These are phyloP conservation scores for Bombus impatiens DNA, from an alignment of 1,140 invertebrate species.

Conservation along the genomic window DNA sequence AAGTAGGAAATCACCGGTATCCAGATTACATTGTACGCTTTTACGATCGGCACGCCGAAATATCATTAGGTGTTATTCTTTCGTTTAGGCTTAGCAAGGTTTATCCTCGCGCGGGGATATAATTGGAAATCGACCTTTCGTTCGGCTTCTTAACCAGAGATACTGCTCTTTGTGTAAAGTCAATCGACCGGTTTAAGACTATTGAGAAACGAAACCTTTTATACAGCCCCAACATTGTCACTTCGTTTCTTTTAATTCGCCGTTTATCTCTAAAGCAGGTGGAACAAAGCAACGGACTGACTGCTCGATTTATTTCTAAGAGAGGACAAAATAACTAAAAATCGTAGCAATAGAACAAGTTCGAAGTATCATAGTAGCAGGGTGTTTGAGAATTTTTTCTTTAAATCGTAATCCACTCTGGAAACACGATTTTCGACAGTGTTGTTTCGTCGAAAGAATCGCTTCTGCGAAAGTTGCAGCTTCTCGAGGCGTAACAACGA, in stretches of 20 bases:
- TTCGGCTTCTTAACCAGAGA: not conserved
- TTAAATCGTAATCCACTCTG: not conserved
- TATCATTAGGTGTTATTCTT: conserved; percentile 10
- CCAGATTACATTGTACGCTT: conserved; percentile 36
- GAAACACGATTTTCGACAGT: not conserved
- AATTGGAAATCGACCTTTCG: conserved; percentile 9
- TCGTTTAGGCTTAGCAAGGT: not conserved
- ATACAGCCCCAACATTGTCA: not conserved
- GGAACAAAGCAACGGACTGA: not conserved
- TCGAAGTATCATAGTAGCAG: not conserved
- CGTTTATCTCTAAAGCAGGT: not conserved
- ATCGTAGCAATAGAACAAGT: not conserved
- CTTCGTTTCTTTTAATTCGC: not conserved
- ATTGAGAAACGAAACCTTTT: not conserved
- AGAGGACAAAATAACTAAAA: not conserved
- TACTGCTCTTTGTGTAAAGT: not conserved
- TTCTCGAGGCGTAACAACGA: conserved; percentile 24
- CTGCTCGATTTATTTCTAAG: not conserved
- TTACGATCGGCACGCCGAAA: conserved; percentile 15
- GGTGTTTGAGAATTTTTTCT: not conserved
- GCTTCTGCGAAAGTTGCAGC: conserved; percentile 13
- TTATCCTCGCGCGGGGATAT: not conserved
- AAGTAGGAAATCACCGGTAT: conserved; percentile 8
- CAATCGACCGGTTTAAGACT: conserved; percentile 6
- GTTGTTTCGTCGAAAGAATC: not conserved